Conservation (phyloP, 1,140 invertebrate species). For the Camponotus pennsylvanicus region DNA sequence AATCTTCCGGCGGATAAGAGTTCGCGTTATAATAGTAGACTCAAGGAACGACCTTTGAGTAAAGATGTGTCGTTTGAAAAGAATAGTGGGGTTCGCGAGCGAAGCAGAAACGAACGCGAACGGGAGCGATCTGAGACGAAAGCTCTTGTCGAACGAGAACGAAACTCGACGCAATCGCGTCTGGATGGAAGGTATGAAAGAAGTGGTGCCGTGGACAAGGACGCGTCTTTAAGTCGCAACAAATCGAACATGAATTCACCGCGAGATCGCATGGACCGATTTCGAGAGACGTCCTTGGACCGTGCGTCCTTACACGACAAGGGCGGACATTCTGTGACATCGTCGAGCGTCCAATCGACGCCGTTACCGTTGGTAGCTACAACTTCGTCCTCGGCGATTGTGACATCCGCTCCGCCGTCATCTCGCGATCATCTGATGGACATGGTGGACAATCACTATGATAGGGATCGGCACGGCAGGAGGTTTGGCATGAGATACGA, state of each 20-base stretch:
- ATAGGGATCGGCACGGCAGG: conserved; percentile 79
- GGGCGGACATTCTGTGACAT: conserved; percentile 61
- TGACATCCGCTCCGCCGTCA: conserved; percentile 25
- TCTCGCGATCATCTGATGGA: conserved; percentile 76
- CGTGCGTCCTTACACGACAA: conserved; percentile 76
- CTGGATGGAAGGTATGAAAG: conserved; percentile 81
- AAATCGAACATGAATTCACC: conserved; percentile 75
- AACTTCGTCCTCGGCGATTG: conserved; percentile 54
- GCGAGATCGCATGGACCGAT: conserved; percentile 78
- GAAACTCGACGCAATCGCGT: conserved; percentile 75
- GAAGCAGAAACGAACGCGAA: conserved; percentile 81
- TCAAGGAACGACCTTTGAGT: conserved; percentile 78
- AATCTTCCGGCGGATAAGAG: conserved; percentile 71
- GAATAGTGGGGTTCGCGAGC: conserved; percentile 75
- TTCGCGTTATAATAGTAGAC: conserved; percentile 75
- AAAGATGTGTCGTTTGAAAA: conserved; percentile 77
- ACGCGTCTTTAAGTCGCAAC: conserved; percentile 62
- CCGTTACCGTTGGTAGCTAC: conserved; percentile 56
- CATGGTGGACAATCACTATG: conserved; percentile 74
- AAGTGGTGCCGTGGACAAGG: conserved; percentile 75
- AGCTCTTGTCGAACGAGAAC: conserved; percentile 76
- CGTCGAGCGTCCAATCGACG: conserved; percentile 37
- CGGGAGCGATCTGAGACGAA: conserved; percentile 80
- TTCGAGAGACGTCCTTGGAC: conserved; percentile 80
- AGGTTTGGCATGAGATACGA: conserved; percentile 80